These are phyloP conservation scores for Centropyge bicolor DNA, from an alignment of 2,797 vertebrate species.

Conservation along the genomic window DNA sequence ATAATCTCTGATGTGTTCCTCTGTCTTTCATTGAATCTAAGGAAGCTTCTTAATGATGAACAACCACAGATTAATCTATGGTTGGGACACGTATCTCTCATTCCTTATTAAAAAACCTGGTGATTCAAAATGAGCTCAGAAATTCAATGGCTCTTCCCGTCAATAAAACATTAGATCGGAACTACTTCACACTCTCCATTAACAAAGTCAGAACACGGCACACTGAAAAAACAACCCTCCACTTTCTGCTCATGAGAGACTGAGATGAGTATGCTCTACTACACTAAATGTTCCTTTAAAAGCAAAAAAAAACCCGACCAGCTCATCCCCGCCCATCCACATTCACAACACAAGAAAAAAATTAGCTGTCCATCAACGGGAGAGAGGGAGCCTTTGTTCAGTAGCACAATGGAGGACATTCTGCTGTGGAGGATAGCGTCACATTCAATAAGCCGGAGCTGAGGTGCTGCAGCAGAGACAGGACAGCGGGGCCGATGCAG, in stretches of 20 bases:
- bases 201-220: conserved; percentile 42
- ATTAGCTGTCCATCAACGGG: conserved; percentile 73
- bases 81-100: conserved; percentile 8
- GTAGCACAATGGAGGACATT: conserved; percentile 85
- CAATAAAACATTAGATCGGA: conserved; percentile 56
- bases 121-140: conserved; percentile 44
- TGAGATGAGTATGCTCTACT: conserved; percentile 43
- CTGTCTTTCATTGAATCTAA: conserved; percentile 21
- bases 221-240: conserved; percentile 40
- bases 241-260: conserved; percentile 50
- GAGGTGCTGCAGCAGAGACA: conserved; percentile 66
- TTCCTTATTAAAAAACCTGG: conserved; percentile 30
- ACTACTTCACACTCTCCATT: conserved; percentile 42
- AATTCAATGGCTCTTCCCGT: conserved; percentile 51
- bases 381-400: conserved; percentile 84
- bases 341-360: conserved; percentile 72
- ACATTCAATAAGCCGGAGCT: conserved; percentile 77
- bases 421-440: conserved; percentile 80
- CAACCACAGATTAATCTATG: conserved; percentile 13
- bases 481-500: conserved; percentile 71
- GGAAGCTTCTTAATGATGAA: conserved; percentile 12
- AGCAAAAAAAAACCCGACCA: conserved; percentile 37
- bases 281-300: conserved; percentile 37
- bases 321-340: conserved; percentile 45
- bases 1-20: neutral